Conservation (phyloP, 2,888 invertebrate species). For the Zelleria hepariella region DNA sequence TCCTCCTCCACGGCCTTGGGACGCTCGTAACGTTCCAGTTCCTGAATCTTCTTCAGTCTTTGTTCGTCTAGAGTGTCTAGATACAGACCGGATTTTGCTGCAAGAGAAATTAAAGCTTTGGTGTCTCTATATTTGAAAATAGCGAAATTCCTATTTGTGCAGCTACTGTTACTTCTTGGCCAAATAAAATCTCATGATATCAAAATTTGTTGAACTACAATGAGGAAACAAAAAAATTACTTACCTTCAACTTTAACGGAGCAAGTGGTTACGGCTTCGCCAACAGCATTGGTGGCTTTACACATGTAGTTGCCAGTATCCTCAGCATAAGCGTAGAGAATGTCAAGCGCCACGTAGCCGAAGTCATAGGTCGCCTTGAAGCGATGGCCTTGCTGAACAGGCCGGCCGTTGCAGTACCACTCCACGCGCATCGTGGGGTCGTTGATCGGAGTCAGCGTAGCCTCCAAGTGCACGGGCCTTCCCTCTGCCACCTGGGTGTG, state of each 20-base stretch:
- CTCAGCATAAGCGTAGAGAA: conserved; percentile 96
- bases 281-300: conserved; percentile 93
- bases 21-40: conserved; percentile 85
- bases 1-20: conserved; percentile 83
- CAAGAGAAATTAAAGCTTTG: conserved; percentile 22
- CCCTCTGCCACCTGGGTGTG: conserved; percentile 91
- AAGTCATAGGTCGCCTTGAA: conserved; percentile 98
- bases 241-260: conserved; percentile 89
- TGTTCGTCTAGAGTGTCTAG: conserved; percentile 94
- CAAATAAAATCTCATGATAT: too few species aligned
- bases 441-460: conserved; percentile 95
- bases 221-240: conserved; percentile 14
- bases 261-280: conserved; percentile 95
- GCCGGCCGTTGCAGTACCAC: conserved; percentile 97
- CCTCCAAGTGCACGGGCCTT: conserved; percentile 90
- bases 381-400: conserved; percentile 93
- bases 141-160: too few species aligned
- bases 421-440: conserved; percentile 99
- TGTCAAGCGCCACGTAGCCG: conserved; percentile 96
- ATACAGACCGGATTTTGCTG: conserved; percentile 86
- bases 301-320: conserved; percentile 98
- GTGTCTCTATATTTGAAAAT: too few species aligned
- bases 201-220: too few species aligned
- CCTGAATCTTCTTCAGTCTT: conserved; percentile 88
- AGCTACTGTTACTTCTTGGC: too few species aligned